phyloP scores from a whole-genome alignment of 2,113 vertebrate species.

The Halcyon senegalensis region DNA sequence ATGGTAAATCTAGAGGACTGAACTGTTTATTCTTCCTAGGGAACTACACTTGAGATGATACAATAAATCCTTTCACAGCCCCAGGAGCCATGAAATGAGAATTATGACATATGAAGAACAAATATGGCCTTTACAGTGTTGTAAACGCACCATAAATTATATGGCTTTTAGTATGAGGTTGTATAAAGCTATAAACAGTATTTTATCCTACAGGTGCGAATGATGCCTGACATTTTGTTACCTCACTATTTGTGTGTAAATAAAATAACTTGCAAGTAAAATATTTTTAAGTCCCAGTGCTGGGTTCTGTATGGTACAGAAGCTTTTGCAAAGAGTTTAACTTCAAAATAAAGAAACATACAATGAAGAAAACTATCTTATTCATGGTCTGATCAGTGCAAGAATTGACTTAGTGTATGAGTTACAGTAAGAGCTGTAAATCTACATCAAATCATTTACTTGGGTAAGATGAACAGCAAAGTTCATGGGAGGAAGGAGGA shows the following conservation, averaged over 20 bases:
- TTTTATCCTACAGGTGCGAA: constrained; percentile 44
- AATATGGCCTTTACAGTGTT: constrained; percentile 18
- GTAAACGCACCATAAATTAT: constrained; percentile 60
- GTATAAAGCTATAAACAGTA: constrained; percentile 39
- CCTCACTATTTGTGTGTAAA: constrained; percentile 17
- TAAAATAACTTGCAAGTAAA: constrained; percentile 33
- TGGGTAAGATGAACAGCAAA: neutral
- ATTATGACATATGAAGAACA: constrained; percentile 58
- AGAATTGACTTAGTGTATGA: neutral
- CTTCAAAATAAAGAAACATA: neutral
- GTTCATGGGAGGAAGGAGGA: neutral
- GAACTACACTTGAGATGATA: constrained; percentile 65
- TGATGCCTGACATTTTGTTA: constrained; percentile 30
- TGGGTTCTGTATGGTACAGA: neutral
- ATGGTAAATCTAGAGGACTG: constrained; percentile 14
- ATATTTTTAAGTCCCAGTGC: neutral
- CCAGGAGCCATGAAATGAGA: constrained; percentile 27
- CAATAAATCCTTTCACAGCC: constrained; percentile 60
- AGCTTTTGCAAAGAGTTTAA: neutral
- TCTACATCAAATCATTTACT: neutral
- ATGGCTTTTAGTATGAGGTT: constrained; percentile 32
- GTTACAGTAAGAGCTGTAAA: neutral
- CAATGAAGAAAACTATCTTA: neutral
- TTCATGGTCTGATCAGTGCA: neutral
- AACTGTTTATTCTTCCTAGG: constrained; percentile 17